These are phyloP conservation scores for Nemoura dubitans DNA, from an alignment of 2,888 invertebrate species.

Conservation along the genomic window DNA sequence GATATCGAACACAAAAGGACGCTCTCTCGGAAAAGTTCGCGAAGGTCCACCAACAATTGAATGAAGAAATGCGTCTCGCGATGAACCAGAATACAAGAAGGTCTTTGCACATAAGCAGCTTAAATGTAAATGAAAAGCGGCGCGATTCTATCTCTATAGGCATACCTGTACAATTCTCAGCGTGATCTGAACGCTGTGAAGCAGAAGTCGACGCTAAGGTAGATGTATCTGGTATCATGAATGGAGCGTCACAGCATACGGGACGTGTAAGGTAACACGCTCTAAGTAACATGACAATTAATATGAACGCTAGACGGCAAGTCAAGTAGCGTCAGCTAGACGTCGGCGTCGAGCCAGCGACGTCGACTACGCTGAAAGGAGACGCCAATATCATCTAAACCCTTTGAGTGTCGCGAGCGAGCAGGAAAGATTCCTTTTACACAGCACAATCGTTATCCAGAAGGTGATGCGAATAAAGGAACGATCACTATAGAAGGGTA, in stretches of 20 bases:
- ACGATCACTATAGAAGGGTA: background rate
- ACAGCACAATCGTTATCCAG: background rate
- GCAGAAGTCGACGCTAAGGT: background rate
- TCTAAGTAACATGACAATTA: background rate
- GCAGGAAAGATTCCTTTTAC: constrained; percentile 2
- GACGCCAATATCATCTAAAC: background rate
- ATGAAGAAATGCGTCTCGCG: background rate
- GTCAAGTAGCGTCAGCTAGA: background rate
- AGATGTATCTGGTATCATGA: background rate
- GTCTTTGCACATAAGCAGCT: background rate
- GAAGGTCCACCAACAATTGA: background rate
- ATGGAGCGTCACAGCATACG: background rate
- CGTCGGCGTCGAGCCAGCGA: background rate
- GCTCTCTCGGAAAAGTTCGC: background rate
- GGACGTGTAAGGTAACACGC: background rate
- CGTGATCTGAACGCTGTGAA: background rate
- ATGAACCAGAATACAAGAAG: background rate
- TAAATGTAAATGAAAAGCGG: background rate
- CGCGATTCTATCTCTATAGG: background rate
- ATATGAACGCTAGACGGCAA: background rate
- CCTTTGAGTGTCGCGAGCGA: background rate
- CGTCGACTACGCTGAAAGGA: background rate
- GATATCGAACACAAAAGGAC: background rate
- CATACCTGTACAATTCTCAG: background rate
- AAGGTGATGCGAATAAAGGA: background rate